Conservation (phyloP, 37 sponge, comb jelly and placozoan genomes). For the Geodia barretti region DNA sequence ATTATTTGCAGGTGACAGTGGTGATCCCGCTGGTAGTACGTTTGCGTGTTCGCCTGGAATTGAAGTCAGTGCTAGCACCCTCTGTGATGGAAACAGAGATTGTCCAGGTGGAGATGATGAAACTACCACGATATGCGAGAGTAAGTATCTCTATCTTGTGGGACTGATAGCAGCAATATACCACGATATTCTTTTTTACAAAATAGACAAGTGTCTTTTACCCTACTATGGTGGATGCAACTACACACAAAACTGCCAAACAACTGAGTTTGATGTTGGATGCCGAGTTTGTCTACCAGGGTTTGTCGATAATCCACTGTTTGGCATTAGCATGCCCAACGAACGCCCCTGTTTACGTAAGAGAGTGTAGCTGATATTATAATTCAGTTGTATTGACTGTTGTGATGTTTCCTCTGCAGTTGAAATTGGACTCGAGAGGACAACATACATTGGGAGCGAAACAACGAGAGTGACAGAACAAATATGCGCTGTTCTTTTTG, state of each 20-base stretch:
- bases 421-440: not conserved
- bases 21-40: not conserved
- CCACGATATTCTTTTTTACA: not conserved
- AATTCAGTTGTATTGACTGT: too few species aligned
- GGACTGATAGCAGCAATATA: not conserved
- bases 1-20: not conserved
- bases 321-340: too few species aligned
- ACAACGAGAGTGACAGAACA: not conserved
- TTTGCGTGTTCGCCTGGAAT: not conserved
- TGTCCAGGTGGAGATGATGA: slow-evolving; percentile 13
- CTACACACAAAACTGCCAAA: not conserved
- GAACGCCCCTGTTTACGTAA: too few species aligned
- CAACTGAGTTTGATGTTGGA: not conserved
- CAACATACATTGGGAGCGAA: not conserved
- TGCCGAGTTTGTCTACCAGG: slow-evolving; percentile 5
- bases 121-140: slow-evolving; percentile 8
- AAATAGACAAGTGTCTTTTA: slow-evolving; percentile 13
- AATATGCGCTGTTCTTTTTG: not conserved
- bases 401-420: too few species aligned
- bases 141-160: not conserved
- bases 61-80: not conserved
- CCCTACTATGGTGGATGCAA: slow-evolving; percentile 15
- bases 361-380: too few species aligned
- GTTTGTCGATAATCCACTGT: too few species aligned
- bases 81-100: slow-evolving; percentile 15